These are phyloP conservation scores for Chrysoperla carnea DNA, from an alignment of 1,140 invertebrate species.

Conservation along the genomic window DNA sequence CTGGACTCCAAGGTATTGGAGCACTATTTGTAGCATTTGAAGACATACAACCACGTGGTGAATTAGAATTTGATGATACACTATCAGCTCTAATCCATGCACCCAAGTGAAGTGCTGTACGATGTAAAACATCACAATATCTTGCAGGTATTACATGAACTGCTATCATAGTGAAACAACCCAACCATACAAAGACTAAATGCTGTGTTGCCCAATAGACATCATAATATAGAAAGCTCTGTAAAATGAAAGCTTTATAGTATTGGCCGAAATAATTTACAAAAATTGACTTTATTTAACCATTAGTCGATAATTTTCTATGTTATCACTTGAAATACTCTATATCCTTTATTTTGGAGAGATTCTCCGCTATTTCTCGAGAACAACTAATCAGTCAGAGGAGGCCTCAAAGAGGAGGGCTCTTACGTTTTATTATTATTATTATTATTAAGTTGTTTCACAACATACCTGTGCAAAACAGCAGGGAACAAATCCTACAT, in stretches of 20 bases:
- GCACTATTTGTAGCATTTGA: slow-evolving; percentile 26
- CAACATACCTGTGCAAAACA: slow-evolving; percentile 59
- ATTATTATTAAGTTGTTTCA: neutral
- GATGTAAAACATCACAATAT: slow-evolving; percentile 78
- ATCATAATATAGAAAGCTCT: slow-evolving; percentile 73
- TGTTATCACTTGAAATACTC: slow-evolving; percentile 1
- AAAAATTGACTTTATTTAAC: too few species aligned
- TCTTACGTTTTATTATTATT: too few species aligned
- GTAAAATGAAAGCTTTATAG: slow-evolving; percentile 22
- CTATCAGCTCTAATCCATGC: slow-evolving; percentile 58
- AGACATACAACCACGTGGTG: slow-evolving; percentile 31
- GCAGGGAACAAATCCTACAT: slow-evolving; percentile 78
- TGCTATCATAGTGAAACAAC: slow-evolving; percentile 64
- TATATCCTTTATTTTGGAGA: slow-evolving; percentile 6
- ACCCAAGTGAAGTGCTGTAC: slow-evolving; percentile 77
- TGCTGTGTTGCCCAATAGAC: slow-evolving; percentile 68
- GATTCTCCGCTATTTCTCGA: slow-evolving; percentile 2
- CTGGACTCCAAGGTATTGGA: slow-evolving; percentile 45
- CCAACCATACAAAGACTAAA: slow-evolving; percentile 63
- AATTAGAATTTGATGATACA: slow-evolving; percentile 12
- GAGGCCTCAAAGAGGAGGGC: too few species aligned
- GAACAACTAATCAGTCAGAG: too few species aligned
- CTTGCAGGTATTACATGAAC: slow-evolving; percentile 49
- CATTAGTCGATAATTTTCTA: too few species aligned
- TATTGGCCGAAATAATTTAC: too few species aligned